Percentiles rank a stretch among this genome's conserved stretches.
Conservation (phyloP, 2,888 invertebrate genomes). For the Tachystola acroxantha region DNA sequence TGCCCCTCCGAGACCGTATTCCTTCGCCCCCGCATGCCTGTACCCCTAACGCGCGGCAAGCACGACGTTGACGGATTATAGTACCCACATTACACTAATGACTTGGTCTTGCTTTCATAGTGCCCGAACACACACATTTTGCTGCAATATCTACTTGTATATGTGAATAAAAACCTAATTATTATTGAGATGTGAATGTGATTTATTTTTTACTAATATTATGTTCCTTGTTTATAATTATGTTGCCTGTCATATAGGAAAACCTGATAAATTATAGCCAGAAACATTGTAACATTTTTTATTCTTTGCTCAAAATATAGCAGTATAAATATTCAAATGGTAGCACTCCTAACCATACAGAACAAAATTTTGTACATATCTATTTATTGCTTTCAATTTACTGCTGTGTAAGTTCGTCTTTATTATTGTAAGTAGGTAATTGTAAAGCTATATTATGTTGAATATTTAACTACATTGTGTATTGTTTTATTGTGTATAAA, state of each 20-base stretch:
- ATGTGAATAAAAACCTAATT: not conserved
- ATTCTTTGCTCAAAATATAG: too few species aligned
- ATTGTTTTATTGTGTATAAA: slow-evolving; percentile 70
- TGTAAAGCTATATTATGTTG: slow-evolving; percentile 62
- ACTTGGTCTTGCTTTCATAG: too few species aligned
- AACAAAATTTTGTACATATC: slow-evolving; percentile 13
- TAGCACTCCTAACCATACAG: too few species aligned
- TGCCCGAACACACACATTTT: too few species aligned
- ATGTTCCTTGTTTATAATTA: slow-evolving; percentile 6
- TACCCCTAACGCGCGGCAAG: too few species aligned
- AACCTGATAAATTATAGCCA: not conserved
- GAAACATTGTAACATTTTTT: too few species aligned
- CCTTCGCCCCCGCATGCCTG: too few species aligned
- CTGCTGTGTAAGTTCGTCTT: slow-evolving; percentile 45
- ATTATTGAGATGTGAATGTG: slow-evolving; percentile 4
- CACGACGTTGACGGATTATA: too few species aligned
- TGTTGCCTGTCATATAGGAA: not conserved
- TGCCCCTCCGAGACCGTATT: too few species aligned
- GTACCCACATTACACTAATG: too few species aligned
- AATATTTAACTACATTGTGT: slow-evolving; percentile 62
- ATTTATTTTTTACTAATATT: slow-evolving; percentile 6
- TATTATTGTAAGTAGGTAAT: slow-evolving; percentile 49
- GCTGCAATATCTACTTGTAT: too few species aligned
- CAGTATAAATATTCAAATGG: too few species aligned
- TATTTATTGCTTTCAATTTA: slow-evolving; percentile 48